A percentile compares a stretch with the other conserved stretches of the same genome.
These are phyloP conservation scores for Synanthedon tipuliformis DNA, from an alignment of 2,888 invertebrate species.

Conservation along the genomic window DNA sequence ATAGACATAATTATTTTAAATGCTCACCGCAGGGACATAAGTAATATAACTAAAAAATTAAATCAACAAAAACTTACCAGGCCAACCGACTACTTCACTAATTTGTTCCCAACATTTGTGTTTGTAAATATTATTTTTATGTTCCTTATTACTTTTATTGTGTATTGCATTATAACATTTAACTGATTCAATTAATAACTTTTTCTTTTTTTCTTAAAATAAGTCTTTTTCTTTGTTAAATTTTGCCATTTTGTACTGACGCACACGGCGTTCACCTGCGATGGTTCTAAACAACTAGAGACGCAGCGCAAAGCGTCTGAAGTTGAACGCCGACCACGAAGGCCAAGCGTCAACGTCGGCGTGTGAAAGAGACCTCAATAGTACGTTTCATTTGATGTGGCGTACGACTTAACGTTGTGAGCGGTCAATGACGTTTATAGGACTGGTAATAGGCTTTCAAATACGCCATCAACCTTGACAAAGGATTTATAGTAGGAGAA, in stretches of 20 bases:
- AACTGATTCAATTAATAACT: neutral
- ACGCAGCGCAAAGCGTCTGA: neutral
- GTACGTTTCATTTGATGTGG: slow-evolving; percentile 1
- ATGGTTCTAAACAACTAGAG: slow-evolving; percentile 1
- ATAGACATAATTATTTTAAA: too few relatives aligned
- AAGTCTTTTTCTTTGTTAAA: slow-evolving; percentile 2
- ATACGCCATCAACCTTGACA: too few relatives aligned
- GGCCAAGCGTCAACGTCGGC: neutral
- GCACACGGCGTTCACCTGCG: neutral
- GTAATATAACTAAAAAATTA: too few relatives aligned
- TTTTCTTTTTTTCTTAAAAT: too few relatives aligned
- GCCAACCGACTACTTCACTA: neutral
- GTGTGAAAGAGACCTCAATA: slow-evolving; percentile 1
- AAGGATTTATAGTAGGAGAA: too few relatives aligned
- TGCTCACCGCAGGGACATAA: too few relatives aligned
- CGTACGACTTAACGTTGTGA: neutral
- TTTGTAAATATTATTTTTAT: neutral
- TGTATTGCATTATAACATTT: neutral
- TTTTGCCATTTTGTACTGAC: slow-evolving; percentile 1
- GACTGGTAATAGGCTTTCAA: neutral
- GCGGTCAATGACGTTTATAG: neutral
- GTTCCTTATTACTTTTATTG: neutral
- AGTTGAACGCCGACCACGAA: neutral
- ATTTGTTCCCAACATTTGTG: slow-evolving; percentile 1
- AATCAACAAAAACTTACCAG: too few relatives aligned